These are phyloP conservation scores for Xiphophorus hellerii DNA, from an alignment of 2,113 vertebrate genomes.

Conservation along the genomic window DNA sequence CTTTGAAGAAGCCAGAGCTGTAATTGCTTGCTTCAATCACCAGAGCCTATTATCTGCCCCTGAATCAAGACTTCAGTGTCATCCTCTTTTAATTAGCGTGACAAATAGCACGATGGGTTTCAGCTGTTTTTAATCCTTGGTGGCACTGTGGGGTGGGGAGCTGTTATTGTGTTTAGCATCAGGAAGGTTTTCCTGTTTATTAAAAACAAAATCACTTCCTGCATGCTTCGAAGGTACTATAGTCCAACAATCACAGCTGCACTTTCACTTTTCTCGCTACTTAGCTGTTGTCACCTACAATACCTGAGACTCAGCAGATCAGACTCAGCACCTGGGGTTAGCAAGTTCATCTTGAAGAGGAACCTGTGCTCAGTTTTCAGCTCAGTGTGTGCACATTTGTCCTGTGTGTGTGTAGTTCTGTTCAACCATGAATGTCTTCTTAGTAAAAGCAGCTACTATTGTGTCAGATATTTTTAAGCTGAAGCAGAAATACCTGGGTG, in stretches of 20 bases:
- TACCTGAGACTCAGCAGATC: constrained; percentile 34
- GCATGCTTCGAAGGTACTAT: background rate
- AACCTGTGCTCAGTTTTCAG: constrained; percentile 17
- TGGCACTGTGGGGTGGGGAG: background rate
- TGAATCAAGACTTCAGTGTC: background rate
- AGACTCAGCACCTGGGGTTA: constrained; percentile 32
- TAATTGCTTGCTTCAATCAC: background rate
- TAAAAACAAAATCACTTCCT: background rate
- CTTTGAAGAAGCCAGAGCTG: background rate
- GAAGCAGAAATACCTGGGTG: no score
- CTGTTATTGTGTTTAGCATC: constrained; percentile 1
- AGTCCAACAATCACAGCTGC: background rate
- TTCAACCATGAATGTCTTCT: constrained; percentile 6
- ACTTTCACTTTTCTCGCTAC: constrained; percentile 18
- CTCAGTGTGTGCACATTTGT: constrained; percentile 4
- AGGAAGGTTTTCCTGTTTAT: background rate
- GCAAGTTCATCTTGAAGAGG: constrained; percentile 13
- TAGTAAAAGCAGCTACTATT: no score
- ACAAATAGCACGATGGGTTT: constrained; percentile 19
- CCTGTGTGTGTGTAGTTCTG: background rate
- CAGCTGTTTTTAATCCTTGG: constrained; percentile 7
- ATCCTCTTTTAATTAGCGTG: constrained; percentile 29
- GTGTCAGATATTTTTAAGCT: background rate
- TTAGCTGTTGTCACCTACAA: constrained; percentile 36
- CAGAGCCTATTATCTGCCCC: background rate